These are phyloP conservation scores for Strix uralensis DNA, from an alignment of 2,113 vertebrate genomes.

Conservation along the genomic window DNA sequence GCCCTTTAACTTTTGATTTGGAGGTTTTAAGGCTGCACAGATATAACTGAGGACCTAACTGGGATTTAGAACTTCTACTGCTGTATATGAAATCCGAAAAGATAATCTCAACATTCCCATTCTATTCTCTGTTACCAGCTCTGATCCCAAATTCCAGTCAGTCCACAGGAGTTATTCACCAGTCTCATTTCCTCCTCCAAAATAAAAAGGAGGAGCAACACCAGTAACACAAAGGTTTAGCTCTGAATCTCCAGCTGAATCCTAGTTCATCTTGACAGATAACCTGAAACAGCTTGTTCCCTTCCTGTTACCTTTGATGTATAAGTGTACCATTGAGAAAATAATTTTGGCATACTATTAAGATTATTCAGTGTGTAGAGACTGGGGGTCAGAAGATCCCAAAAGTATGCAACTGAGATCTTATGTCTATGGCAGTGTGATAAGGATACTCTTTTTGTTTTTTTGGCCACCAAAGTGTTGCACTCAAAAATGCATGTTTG, in stretches of 20 bases:
- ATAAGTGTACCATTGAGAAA: neutral
- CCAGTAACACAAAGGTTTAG: neutral
- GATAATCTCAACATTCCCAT: neutral
- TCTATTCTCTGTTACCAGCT: neutral
- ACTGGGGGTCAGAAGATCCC: neutral
- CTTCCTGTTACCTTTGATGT: neutral
- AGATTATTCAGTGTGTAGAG: neutral
- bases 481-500: neutral
- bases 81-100: neutral
- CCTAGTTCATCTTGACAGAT: neutral
- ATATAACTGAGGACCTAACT: neutral
- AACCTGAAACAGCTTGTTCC: neutral
- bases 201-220: neutral
- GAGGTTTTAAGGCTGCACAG: neutral
- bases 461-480: neutral
- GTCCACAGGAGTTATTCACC: neutral
- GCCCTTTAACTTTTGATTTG: neutral
- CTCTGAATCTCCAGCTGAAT: neutral
- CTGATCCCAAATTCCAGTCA: neutral
- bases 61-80: neutral
- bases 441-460: neutral
- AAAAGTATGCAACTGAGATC: neutral
- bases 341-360: neutral
- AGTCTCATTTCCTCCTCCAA: neutral
- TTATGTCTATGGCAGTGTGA: neutral